Conservation (phyloP, 2,888 invertebrate genomes). For the Drosophila kanekoi region DNA sequence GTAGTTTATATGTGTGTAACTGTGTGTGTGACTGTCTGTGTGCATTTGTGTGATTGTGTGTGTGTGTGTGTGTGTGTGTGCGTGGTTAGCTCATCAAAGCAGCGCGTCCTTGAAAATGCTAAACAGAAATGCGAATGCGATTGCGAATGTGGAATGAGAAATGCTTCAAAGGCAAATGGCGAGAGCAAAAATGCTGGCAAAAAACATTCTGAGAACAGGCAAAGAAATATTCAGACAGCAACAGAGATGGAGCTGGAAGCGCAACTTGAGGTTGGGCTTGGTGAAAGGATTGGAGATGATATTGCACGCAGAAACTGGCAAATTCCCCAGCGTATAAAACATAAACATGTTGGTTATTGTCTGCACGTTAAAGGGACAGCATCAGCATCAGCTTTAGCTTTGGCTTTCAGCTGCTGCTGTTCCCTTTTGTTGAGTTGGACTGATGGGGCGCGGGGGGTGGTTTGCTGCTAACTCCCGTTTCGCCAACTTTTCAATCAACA, state of each 20-base stretch:
- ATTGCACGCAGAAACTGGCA: constrained; percentile 20
- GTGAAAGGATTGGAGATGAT: neutral
- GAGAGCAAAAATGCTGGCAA: constrained; percentile 34
- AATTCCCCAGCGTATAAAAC: constrained; percentile 56
- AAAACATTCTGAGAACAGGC: constrained; percentile 32
- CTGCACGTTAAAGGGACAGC: constrained; percentile 42
- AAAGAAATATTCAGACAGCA: constrained; percentile 16
- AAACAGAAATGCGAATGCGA: constrained; percentile 42
- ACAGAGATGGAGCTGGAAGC: constrained; percentile 2
- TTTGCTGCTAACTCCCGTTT: constrained; percentile 27
- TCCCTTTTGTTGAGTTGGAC: constrained; percentile 5
- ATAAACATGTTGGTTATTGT: constrained; percentile 65
- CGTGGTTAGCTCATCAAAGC: constrained; percentile 43
- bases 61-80: constrained; percentile 2
- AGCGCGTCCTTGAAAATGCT: constrained; percentile 57
- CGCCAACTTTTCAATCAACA: constrained; percentile 66
- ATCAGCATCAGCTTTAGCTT: constrained; percentile 13
- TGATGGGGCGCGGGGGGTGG: neutral
- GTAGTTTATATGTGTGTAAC: constrained; percentile 7
- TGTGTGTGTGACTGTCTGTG: constrained; percentile 1
- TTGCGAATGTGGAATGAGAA: constrained; percentile 40
- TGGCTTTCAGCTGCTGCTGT: constrained; percentile 13
- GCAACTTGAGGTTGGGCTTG: neutral
- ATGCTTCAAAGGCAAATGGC: constrained; percentile 39
- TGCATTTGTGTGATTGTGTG: constrained; percentile 5